Evolutionary conservation across 1,140 invertebrate species (phyloP).

Genomic region (Maniola jurtina): DNA sequence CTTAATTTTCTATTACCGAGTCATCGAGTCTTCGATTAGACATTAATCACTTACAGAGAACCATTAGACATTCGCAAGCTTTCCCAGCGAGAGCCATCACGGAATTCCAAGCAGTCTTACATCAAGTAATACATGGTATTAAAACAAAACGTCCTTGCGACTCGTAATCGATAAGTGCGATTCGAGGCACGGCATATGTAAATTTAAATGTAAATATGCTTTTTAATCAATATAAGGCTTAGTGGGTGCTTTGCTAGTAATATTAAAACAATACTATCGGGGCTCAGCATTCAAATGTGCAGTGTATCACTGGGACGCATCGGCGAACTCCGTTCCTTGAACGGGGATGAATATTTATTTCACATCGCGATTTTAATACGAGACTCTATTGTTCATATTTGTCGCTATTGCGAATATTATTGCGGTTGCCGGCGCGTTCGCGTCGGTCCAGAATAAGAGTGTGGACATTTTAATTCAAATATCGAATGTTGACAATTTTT

Average conservation of each 20-base stretch:
- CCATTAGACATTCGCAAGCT: constrained; percentile 28
- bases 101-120: constrained; percentile 35
- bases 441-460: constrained; percentile 27
- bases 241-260: constrained; percentile 38
- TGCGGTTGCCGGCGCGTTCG: constrained; percentile 12
- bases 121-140: constrained; percentile 41
- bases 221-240: constrained; percentile 67
- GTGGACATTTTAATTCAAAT: constrained; percentile 23
- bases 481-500: constrained; percentile 27
- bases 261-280: constrained; percentile 64
- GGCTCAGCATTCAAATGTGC: constrained; percentile 54
- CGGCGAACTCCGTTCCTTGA: constrained; percentile 42
- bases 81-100: constrained; percentile 23
- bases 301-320: constrained; percentile 53
- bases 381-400: constrained; percentile 61
- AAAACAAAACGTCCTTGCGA: constrained; percentile 49
- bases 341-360: constrained; percentile 67
- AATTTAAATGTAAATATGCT: constrained; percentile 67
- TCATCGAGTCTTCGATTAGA: constrained; percentile 34
- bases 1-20: constrained; percentile 24
- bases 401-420: constrained; percentile 42
- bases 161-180: constrained; percentile 61
- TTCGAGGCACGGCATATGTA: constrained; percentile 67
- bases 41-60: constrained; percentile 41
- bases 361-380: constrained; percentile 47